These are phyloP conservation scores for Pycnonotus jocosus DNA, from an alignment of 2,113 vertebrate genomes.

Conservation along the genomic window DNA sequence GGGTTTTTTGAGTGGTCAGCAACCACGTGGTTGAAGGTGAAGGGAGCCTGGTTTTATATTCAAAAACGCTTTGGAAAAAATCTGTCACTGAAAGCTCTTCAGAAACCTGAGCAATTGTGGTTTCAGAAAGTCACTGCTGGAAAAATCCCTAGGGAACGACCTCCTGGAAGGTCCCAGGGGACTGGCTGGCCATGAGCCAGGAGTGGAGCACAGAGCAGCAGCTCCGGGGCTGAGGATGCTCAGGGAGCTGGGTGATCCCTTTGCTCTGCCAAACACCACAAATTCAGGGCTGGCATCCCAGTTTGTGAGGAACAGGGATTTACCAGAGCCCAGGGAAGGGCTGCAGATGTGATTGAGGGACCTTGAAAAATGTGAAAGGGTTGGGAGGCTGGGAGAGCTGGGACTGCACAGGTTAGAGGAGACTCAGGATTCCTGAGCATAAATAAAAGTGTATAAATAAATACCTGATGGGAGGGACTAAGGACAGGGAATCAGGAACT, in stretches of 20 bases:
- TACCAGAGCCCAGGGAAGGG: not conserved
- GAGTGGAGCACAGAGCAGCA: not conserved
- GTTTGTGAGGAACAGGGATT: too few species aligned
- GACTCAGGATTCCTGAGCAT: not conserved
- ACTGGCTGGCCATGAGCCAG: not conserved
- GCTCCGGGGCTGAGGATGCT: not conserved
- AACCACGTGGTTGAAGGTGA: not conserved
- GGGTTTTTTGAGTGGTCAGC: not conserved
- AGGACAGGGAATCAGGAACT: not conserved
- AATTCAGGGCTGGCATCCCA: not conserved
- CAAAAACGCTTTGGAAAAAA: not conserved
- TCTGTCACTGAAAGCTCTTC: not conserved
- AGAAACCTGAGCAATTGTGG: not conserved
- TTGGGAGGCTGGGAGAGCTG: not conserved
- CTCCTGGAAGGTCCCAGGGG: not conserved
- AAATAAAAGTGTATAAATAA: not conserved
- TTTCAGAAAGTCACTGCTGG: not conserved
- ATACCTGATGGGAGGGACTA: not conserved
- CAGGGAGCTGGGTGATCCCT: not conserved
- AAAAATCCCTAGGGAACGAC: not conserved
- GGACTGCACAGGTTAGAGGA: not conserved
- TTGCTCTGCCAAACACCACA: not conserved
- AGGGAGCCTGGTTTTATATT: not conserved
- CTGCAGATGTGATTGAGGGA: not conserved
- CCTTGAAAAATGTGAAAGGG: accelerated